Evolutionary conservation across 2,888 invertebrate species (phyloP).

Genomic region (Acanthosepion esculentum): DNA sequence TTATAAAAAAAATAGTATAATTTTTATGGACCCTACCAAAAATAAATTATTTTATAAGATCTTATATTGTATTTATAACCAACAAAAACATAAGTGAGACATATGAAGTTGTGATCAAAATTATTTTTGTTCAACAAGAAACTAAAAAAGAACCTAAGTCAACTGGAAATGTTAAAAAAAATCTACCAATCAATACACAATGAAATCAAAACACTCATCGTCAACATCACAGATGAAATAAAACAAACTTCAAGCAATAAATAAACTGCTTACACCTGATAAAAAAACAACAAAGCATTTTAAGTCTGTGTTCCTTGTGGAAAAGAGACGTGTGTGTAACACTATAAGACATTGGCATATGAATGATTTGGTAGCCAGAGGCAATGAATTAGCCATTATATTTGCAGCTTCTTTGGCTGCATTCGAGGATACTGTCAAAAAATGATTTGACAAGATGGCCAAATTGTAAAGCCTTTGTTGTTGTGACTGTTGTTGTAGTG

Average conservation of each 20-base stretch:
- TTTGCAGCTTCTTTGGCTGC: neutral
- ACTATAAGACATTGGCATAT: neutral
- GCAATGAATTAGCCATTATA: neutral
- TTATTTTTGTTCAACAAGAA: too few relatives aligned
- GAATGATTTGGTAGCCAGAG: neutral
- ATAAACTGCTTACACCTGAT: neutral
- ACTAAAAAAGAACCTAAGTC: too few relatives aligned
- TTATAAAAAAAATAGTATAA: too few relatives aligned
- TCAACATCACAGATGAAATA: neutral
- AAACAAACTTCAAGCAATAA: neutral
- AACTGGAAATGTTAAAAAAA: too few relatives aligned
- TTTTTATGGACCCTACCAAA: neutral
- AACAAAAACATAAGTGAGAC: too few relatives aligned
- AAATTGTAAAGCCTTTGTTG: neutral
- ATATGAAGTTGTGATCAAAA: too few relatives aligned
- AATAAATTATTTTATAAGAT: neutral
- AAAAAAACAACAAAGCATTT: neutral
- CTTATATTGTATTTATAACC: too few relatives aligned
- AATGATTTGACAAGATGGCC: conserved; percentile 33
- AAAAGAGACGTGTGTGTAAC: neutral
- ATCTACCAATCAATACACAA: neutral
- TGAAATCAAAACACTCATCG: neutral
- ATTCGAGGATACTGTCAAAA: neutral
- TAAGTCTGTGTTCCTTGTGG: neutral
- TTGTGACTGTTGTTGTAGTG: neutral